phyloP scores from a whole-genome alignment of 2,888 invertebrate genomes.

The Argyra leucocephala region DNA sequence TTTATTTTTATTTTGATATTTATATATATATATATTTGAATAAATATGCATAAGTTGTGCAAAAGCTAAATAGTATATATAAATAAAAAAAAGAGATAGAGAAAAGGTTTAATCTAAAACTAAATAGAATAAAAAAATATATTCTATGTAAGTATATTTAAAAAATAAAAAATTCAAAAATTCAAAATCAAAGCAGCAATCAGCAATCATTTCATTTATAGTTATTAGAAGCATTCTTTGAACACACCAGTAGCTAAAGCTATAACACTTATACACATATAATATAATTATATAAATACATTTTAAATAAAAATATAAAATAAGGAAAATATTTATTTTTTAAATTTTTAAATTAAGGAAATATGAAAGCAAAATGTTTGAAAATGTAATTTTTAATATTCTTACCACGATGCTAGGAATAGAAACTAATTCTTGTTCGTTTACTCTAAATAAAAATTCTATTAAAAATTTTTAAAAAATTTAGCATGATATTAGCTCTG shows the following conservation, averaged over 20 bases:
- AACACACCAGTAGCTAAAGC: not conserved
- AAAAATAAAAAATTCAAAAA: not conserved
- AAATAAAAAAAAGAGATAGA: not conserved
- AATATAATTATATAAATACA: too few relatives aligned
- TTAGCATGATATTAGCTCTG: too few relatives aligned
- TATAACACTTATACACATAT: too few relatives aligned
- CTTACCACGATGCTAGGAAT: too few relatives aligned
- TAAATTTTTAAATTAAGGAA: too few relatives aligned
- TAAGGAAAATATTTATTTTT: too few relatives aligned
- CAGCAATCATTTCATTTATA: not conserved
- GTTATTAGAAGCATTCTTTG: not conserved
- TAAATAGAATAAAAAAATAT: not conserved
- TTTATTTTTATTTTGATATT: not conserved
- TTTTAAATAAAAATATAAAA: too few relatives aligned
- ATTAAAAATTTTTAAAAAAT: too few relatives aligned
- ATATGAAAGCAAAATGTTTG: too few relatives aligned
- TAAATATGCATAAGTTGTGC: not conserved
- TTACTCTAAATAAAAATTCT: too few relatives aligned
- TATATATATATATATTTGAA: not conserved
- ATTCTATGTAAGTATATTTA: not conserved
- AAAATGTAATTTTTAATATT: too few relatives aligned
- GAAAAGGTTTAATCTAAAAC: not conserved
- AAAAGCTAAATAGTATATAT: not conserved
- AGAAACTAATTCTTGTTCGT: too few relatives aligned
- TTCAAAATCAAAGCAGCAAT: not conserved